Conservation (phyloP, 2,797 vertebrate species). For the Numenius phaeopus region DNA sequence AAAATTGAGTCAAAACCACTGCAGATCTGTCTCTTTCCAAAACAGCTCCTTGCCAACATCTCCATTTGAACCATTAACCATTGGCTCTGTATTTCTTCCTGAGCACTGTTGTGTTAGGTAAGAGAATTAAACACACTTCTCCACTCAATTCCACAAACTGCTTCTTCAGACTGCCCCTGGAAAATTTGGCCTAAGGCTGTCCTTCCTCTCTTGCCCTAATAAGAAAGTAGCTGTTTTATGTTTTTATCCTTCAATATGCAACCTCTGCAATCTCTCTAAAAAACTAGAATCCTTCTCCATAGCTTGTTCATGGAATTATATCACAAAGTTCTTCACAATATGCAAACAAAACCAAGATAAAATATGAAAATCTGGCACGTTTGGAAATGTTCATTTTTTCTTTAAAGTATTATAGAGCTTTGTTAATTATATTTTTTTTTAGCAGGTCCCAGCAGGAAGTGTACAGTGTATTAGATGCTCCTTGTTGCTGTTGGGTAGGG, state of each 20-base stretch:
- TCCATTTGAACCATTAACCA: slow-evolving; percentile 58
- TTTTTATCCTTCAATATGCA: background rate
- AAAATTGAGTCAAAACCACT: slow-evolving; percentile 29
- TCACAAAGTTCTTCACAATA: background rate
- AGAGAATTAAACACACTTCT: slow-evolving; percentile 25
- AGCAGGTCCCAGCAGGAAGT: background rate
- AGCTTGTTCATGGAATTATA: background rate
- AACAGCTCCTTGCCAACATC: slow-evolving; percentile 30
- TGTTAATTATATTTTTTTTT: background rate
- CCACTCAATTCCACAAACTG: background rate
- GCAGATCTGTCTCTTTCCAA: slow-evolving; percentile 19
- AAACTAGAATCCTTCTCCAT: background rate
- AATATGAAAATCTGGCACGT: background rate
- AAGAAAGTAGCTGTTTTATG: background rate
- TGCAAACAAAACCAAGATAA: background rate
- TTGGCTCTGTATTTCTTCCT: slow-evolving; percentile 33
- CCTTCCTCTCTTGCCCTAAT: background rate
- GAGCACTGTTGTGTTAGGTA: background rate
- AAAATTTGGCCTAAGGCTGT: background rate
- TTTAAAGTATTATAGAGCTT: background rate
- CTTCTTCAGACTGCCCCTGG: slow-evolving; percentile 1
- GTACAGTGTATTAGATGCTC: background rate
- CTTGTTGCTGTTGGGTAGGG: background rate
- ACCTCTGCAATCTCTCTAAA: background rate
- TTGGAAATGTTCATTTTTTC: background rate